phyloP scores from a whole-genome alignment of 2,888 invertebrate genomes.

The Rhamphomyia laevipes region DNA sequence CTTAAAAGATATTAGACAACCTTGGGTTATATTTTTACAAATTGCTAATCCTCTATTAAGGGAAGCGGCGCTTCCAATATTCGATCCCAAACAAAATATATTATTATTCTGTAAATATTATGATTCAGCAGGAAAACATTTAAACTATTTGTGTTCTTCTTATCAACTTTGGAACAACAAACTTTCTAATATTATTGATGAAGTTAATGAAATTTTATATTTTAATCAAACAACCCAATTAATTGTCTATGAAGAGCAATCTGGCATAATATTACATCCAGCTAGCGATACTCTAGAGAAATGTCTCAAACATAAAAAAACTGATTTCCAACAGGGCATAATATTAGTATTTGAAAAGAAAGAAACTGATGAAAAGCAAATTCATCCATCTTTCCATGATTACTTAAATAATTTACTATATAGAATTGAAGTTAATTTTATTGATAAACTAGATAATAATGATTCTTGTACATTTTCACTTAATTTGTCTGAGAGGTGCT shows the following conservation, averaged over 20 bases:
- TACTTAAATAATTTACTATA: slow-evolving; percentile 84
- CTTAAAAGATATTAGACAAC: slow-evolving; percentile 43
- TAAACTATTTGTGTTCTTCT: slow-evolving; percentile 85
- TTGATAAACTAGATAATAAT: slow-evolving; percentile 88
- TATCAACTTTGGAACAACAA: slow-evolving; percentile 23
- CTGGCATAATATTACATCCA: slow-evolving; percentile 14
- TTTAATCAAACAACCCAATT: slow-evolving; percentile 77
- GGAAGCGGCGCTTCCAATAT: slow-evolving; percentile 61
- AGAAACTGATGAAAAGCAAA: slow-evolving; percentile 62
- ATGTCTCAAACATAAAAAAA: slow-evolving; percentile 39
- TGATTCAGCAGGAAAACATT: slow-evolving; percentile 81
- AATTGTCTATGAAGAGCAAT: slow-evolving; percentile 71
- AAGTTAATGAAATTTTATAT: slow-evolving; percentile 78
- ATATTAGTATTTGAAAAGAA: slow-evolving; percentile 94
- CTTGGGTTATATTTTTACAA: slow-evolving; percentile 81
- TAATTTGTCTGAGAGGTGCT: slow-evolving; percentile 87
- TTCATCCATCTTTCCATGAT: slow-evolving; percentile 85
- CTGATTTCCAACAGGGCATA: slow-evolving; percentile 87
- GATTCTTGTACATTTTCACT: slow-evolving; percentile 54
- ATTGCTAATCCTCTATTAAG: slow-evolving; percentile 69
- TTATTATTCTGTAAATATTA: slow-evolving; percentile 51
- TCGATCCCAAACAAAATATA: slow-evolving; percentile 80
- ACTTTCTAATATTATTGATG: slow-evolving; percentile 73
- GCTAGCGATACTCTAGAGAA: slow-evolving; percentile 69
- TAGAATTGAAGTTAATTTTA: slow-evolving; percentile 88